A percentile compares a stretch with the other conserved stretches of the same genome.
These are phyloP conservation scores for Limosa lapponica DNA, from an alignment of 2,797 vertebrate genomes.

Conservation along the genomic window DNA sequence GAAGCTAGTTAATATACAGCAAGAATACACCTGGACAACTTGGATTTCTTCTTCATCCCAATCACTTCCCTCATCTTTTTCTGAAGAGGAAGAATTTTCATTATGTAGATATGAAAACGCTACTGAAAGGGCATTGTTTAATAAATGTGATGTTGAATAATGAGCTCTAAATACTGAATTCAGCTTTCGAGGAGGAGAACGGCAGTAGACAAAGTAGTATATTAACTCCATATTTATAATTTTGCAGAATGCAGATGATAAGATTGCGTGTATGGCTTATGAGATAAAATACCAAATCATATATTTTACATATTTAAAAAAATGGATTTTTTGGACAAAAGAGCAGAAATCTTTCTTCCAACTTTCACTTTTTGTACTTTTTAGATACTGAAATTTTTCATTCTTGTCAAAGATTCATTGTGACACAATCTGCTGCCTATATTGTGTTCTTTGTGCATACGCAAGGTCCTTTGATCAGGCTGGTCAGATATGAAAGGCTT, in stretches of 20 bases:
- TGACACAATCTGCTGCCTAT: slow-evolving; percentile 26
- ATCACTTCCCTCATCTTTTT: slow-evolving; percentile 49
- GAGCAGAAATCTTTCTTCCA: slow-evolving; percentile 2
- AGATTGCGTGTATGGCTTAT: neutral
- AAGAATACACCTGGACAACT: slow-evolving; percentile 51
- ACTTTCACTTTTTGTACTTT: slow-evolving; percentile 9
- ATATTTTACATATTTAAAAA: neutral
- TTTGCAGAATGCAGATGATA: slow-evolving; percentile 68
- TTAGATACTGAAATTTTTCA: neutral
- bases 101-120: slow-evolving; percentile 66
- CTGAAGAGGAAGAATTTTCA: slow-evolving; percentile 69
- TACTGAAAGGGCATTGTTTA: slow-evolving; percentile 72
- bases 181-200: slow-evolving; percentile 58
- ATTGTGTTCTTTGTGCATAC: slow-evolving; percentile 62
- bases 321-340: slow-evolving; percentile 19
- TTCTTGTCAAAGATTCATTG: slow-evolving; percentile 22
- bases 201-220: slow-evolving; percentile 64
- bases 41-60: slow-evolving; percentile 43
- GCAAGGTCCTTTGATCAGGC: slow-evolving; percentile 67
- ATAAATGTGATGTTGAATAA: slow-evolving; percentile 64
- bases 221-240: slow-evolving; percentile 72
- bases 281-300: slow-evolving; percentile 43
- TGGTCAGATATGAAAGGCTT: slow-evolving; percentile 37
- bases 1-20: slow-evolving; percentile 2
- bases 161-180: slow-evolving; percentile 69